Percentiles rank a stretch among this genome's conserved stretches.
These are phyloP conservation scores for Lithophane leautieri DNA, from an alignment of 2,888 invertebrate genomes.

Conservation along the genomic window DNA sequence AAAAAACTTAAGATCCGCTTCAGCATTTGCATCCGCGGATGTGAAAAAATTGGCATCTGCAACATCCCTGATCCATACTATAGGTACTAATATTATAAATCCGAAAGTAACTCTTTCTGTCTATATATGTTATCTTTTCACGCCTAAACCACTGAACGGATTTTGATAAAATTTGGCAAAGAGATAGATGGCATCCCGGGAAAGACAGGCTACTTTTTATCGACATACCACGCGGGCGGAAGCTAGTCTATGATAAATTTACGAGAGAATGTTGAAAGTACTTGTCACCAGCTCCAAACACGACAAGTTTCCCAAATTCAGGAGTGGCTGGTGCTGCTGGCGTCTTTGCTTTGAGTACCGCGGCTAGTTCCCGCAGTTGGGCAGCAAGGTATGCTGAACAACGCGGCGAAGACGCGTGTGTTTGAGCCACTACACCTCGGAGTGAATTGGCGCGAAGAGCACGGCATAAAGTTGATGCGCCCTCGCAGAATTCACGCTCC, in stretches of 20 bases:
- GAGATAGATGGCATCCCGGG: no score
- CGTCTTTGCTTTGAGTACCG: slow-evolving; percentile 78
- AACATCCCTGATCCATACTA: no score
- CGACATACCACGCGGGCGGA: no score
- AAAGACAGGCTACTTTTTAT: no score
- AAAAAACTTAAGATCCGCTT: no score
- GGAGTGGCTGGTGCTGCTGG: slow-evolving; percentile 84
- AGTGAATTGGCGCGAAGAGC: slow-evolving; percentile 92
- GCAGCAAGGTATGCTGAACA: slow-evolving; percentile 95
- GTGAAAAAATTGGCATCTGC: no score
- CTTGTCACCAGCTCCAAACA: slow-evolving; percentile 89
- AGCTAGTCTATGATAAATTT: not conserved
- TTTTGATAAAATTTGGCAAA: no score
- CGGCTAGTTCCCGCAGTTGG: slow-evolving; percentile 84
- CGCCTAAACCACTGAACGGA: no score
- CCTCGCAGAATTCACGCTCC: slow-evolving; percentile 95
- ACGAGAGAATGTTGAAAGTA: slow-evolving; percentile 60
- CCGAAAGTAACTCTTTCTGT: no score
- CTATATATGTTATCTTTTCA: no score
- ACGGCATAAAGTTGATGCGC: slow-evolving; percentile 94
- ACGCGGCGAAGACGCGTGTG: slow-evolving; percentile 94
- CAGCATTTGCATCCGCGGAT: no score
- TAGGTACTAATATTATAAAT: no score
- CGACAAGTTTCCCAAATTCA: slow-evolving; percentile 84
- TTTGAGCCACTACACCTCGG: slow-evolving; percentile 94